Conservation (phyloP, 2,113 vertebrate genomes). For the Catharus fuscescens region DNA sequence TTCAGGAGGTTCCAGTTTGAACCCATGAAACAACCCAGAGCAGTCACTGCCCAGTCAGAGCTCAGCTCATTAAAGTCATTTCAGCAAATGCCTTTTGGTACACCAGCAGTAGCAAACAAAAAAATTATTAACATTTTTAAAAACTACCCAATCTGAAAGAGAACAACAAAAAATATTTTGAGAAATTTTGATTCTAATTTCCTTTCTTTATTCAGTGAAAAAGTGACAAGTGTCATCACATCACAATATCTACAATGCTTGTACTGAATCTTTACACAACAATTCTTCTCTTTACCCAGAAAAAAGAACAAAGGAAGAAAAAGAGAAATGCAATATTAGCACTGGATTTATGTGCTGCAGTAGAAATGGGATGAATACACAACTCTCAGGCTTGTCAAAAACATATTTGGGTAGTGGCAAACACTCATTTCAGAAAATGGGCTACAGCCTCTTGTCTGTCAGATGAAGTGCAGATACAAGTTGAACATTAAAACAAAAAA, state of each 20-base stretch:
- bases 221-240: conserved; percentile 16
- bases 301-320: conserved; percentile 34
- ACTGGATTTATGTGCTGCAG: not conserved
- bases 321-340: conserved; percentile 28
- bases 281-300: conserved; percentile 32
- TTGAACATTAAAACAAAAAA: conserved; percentile 54
- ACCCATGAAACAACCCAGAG: not conserved
- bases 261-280: conserved; percentile 1
- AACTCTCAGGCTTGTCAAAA: conserved; percentile 22
- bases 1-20: not conserved
- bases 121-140: not conserved
- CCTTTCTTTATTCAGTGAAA: not conserved
- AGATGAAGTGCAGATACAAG: conserved; percentile 27
- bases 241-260: not conserved
- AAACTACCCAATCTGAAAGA: not conserved
- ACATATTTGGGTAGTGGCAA: conserved; percentile 12
- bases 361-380: conserved; percentile 37
- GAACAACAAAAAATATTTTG: not conserved
- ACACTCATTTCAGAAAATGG: conserved; percentile 33
- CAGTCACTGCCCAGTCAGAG: not conserved
- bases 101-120: not conserved
- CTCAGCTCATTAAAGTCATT: not conserved
- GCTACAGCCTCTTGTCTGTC: conserved; percentile 3
- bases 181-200: conserved; percentile 28
- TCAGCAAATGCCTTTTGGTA: not conserved